Conservation (phyloP, 2,888 invertebrate genomes). For the Eristalis tenax region DNA sequence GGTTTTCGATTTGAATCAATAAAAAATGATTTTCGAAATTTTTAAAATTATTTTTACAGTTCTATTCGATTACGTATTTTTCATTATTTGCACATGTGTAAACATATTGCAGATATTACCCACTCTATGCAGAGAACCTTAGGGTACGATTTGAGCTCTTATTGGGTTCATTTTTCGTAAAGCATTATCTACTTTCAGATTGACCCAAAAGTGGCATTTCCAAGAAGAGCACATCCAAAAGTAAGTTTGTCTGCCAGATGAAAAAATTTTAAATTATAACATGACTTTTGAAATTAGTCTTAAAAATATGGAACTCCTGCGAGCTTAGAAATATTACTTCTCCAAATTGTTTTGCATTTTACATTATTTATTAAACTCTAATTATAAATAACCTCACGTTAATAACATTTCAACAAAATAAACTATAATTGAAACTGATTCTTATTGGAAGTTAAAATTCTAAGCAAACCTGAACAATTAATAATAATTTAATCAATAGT, state of each 20-base stretch:
- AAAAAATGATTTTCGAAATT: background rate
- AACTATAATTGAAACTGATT: no score
- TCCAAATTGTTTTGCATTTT: no score
- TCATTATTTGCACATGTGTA: background rate
- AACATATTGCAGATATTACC: background rate
- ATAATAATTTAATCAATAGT: no score
- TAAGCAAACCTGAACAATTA: no score
- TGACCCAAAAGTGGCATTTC: slow-evolving; percentile 99
- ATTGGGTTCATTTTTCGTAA: slow-evolving; percentile 44
- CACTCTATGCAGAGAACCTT: background rate
- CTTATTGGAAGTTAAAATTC: no score
- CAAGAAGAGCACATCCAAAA: slow-evolving; percentile 99
- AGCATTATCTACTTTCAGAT: slow-evolving; percentile 87
- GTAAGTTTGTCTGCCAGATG: slow-evolving; percentile 84
- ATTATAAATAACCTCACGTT: no score
- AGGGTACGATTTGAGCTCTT: background rate
- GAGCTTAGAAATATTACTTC: no score
- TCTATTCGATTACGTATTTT: background rate
- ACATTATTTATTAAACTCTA: no score
- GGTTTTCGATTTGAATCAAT: slow-evolving; percentile 1
- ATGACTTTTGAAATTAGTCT: background rate
- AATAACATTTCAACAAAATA: no score
- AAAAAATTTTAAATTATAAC: background rate
- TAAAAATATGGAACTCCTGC: no score
- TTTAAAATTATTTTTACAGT: background rate